Evolutionary conservation across 1,140 invertebrate species (phyloP).

Genomic region (Drosophila lini): DNA sequence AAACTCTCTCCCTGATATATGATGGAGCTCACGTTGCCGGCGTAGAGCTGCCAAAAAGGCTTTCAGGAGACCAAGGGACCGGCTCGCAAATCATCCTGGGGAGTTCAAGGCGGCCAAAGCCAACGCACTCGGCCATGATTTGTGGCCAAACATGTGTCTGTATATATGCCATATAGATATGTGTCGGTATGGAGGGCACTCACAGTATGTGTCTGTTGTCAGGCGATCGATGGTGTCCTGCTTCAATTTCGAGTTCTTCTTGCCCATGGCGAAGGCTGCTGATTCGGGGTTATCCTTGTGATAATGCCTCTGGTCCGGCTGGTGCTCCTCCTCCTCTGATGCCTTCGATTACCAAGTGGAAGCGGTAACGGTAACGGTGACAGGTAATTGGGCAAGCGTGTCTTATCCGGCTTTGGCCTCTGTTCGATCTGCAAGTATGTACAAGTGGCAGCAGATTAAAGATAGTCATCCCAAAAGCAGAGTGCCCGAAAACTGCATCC

Average conservation of each 20-base stretch:
- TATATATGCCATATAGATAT: not conserved
- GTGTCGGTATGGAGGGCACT: constrained; percentile 85
- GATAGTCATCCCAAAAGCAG: constrained; percentile 29
- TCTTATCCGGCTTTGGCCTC: constrained; percentile 58
- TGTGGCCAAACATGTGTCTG: constrained; percentile 16
- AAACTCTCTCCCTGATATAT: constrained; percentile 33
- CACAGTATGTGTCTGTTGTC: constrained; percentile 95
- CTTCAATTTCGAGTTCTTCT: constrained; percentile 97
- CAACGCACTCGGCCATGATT: constrained; percentile 45
- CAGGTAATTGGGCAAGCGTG: constrained; percentile 68
- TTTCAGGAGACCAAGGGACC: constrained; percentile 50
- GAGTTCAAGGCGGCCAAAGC: constrained; percentile 59
- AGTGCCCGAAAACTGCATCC: constrained; percentile 20
- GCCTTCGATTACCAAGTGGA: constrained; percentile 1
- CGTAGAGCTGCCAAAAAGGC: constrained; percentile 64
- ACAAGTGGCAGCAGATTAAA: constrained; percentile 65
- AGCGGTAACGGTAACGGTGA: constrained; percentile 16
- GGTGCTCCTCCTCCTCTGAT: not conserved
- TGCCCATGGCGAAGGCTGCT: constrained; percentile 88
- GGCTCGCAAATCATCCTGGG: constrained; percentile 47
- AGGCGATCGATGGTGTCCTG: constrained; percentile 95
- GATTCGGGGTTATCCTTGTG: constrained; percentile 11
- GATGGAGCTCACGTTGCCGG: constrained; percentile 32
- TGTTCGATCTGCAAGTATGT: constrained; percentile 62
- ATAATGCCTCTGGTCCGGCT: constrained; percentile 6